Evolutionary conservation across 2,797 vertebrate genomes (phyloP).

Genomic region (Schizopygopsis malacanthus): DNA sequence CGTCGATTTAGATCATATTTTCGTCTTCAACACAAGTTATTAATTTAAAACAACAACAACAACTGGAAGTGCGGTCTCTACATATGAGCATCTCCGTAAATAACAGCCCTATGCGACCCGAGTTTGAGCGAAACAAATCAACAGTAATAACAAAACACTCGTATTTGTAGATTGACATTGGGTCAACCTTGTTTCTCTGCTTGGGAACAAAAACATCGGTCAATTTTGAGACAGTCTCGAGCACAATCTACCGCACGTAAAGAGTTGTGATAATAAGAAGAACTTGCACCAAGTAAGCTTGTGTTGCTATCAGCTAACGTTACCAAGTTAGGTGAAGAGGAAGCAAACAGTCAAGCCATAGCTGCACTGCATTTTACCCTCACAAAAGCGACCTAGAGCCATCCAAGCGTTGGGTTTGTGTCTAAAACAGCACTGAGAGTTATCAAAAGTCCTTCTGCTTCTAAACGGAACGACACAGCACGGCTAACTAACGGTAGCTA

Average conservation of each 20-base stretch:
- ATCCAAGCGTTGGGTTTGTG: not conserved
- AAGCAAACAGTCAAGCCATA: conserved; percentile 33
- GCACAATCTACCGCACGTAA: not conserved
- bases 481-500: conserved; percentile 62
- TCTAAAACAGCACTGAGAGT: not conserved
- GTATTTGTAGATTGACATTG: conserved; percentile 4
- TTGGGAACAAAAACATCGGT: not conserved
- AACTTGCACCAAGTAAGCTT: conserved; percentile 44
- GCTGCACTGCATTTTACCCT: conserved; percentile 13
- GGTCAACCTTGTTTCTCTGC: not conserved
- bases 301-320: conserved; percentile 35
- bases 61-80: not conserved
- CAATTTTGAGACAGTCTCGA: not conserved
- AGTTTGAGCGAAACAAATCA: not conserved
- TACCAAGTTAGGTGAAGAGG: conserved; percentile 59
- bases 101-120: not conserved
- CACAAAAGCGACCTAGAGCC: conserved; percentile 1
- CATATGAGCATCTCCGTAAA: conserved; percentile 15
- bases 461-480: conserved; percentile 29
- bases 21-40: not conserved
- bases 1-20: not conserved
- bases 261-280: not conserved
- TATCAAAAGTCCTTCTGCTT: conserved; percentile 49
- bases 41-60: conserved; percentile 10
- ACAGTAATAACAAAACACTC: not conserved